Percentiles rank a stretch among this genome's conserved stretches.
Conservation (phyloP, 64 coral and sea anemone genomes). For the Stichodactyla mertensii region DNA sequence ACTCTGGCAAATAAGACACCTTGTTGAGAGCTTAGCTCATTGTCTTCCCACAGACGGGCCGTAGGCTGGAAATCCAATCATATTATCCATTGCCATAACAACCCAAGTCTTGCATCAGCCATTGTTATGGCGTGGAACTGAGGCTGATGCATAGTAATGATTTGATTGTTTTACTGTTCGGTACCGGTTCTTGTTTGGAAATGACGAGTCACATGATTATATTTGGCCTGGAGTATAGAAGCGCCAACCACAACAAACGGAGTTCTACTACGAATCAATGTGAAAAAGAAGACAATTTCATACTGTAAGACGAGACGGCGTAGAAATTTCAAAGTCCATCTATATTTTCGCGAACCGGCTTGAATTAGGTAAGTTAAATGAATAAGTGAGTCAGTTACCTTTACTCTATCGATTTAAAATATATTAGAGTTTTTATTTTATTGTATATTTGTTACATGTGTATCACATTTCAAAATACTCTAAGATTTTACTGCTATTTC, state of each 20-base stretch:
- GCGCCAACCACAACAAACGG: background rate
- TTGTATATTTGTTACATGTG: background rate
- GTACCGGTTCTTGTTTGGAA: conserved; percentile 40
- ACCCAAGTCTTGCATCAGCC: conserved; percentile 14
- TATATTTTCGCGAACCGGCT: background rate
- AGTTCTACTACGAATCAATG: background rate
- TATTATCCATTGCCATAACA: background rate
- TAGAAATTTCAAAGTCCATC: background rate
- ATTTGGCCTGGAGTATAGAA: background rate
- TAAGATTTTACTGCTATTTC: background rate
- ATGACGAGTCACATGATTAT: conserved; percentile 13
- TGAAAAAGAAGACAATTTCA: background rate
- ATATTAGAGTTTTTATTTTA: background rate
- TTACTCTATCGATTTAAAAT: background rate
- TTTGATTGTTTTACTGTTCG: conserved; percentile 40
- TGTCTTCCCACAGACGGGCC: background rate
- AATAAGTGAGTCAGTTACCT: background rate
- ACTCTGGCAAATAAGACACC: background rate
- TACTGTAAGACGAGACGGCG: too few relatives aligned
- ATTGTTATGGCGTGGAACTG: conserved; percentile 9
- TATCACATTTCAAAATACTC: background rate
- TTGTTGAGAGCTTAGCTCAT: background rate
- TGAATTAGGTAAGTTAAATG: background rate
- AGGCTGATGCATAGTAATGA: conserved; percentile 28
- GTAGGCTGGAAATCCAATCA: background rate